Evolutionary conservation across 2,888 invertebrate genomes (phyloP).

Genomic region (Heliconius hortense): DNA sequence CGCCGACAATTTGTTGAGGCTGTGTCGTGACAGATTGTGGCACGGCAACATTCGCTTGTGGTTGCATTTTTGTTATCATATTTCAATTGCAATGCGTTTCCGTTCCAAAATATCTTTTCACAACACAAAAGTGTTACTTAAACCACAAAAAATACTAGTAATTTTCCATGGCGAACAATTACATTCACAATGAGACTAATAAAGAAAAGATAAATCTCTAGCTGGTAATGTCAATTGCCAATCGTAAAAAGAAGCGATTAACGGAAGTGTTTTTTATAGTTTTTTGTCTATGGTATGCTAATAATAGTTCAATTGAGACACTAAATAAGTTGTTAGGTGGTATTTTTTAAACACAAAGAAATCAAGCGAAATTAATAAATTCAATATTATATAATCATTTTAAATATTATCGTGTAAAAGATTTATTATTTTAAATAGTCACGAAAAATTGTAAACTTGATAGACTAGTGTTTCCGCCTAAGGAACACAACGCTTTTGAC

Average conservation of each 20-base stretch:
- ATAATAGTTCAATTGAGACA: conserved; percentile 11
- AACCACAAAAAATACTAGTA: conserved; percentile 41
- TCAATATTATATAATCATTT: neutral
- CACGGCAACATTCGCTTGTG: conserved; percentile 76
- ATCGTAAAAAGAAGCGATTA: conserved; percentile 34
- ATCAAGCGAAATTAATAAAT: neutral
- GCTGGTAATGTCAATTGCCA: conserved; percentile 33
- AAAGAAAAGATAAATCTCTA: conserved; percentile 27
- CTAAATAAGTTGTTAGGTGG: neutral
- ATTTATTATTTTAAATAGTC: neutral
- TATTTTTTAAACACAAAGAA: neutral
- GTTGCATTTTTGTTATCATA: conserved; percentile 80
- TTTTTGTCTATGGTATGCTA: conserved; percentile 38
- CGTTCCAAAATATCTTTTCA: conserved; percentile 41
- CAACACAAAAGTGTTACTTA: conserved; percentile 44
- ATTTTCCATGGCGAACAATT: conserved; percentile 43
- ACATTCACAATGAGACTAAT: conserved; percentile 33
- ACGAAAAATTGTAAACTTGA: neutral
- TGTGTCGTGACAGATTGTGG: conserved; percentile 80
- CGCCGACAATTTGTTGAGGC: conserved; percentile 79
- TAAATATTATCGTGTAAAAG: neutral
- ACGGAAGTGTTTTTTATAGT: conserved; percentile 35
- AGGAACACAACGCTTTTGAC: neutral
- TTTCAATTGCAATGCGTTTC: conserved; percentile 51
- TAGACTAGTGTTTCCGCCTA: conserved; percentile 4